Percentiles rank a stretch among this genome's conserved stretches.
These are phyloP conservation scores for Lerema accius DNA, from an alignment of 1,140 invertebrate genomes.

Conservation along the genomic window DNA sequence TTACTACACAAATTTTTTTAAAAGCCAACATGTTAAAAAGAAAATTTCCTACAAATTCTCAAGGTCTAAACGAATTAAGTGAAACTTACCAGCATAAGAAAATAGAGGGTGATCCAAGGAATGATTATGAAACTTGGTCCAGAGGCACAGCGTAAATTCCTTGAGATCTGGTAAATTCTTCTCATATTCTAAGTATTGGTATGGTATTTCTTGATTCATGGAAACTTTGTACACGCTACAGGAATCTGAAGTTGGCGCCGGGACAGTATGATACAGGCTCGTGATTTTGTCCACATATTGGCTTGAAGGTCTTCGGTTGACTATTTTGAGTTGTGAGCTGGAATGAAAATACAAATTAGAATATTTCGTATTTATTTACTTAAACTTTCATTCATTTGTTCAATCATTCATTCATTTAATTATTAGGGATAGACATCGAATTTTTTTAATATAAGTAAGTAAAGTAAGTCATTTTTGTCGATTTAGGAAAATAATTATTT, in stretches of 20 bases:
- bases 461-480: no score
- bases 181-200: slow-evolving; percentile 88
- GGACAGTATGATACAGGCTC: slow-evolving; percentile 42
- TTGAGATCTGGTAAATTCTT: slow-evolving; percentile 87
- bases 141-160: slow-evolving; percentile 91
- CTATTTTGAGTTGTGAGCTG: slow-evolving; percentile 61
- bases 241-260: slow-evolving; percentile 68
- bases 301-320: slow-evolving; percentile 56
- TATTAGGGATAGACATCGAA: no score
- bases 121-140: slow-evolving; percentile 92
- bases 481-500: no score
- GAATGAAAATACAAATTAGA: slow-evolving; percentile 33
- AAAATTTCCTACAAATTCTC: no score
- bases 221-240: slow-evolving; percentile 87
- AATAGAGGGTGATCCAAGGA: slow-evolving; percentile 91
- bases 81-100: slow-evolving; percentile 89
- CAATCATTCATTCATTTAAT: no score
- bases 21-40: no score
- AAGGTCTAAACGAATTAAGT: background rate
- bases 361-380: no score
- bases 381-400: no score
- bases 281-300: slow-evolving; percentile 49
- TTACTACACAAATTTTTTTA: no score
- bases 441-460: no score
- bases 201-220: slow-evolving; percentile 86